Base-by-base conservation (phyloP, 2,113 vertebrate species). In the Platichthys flesus region DNA sequence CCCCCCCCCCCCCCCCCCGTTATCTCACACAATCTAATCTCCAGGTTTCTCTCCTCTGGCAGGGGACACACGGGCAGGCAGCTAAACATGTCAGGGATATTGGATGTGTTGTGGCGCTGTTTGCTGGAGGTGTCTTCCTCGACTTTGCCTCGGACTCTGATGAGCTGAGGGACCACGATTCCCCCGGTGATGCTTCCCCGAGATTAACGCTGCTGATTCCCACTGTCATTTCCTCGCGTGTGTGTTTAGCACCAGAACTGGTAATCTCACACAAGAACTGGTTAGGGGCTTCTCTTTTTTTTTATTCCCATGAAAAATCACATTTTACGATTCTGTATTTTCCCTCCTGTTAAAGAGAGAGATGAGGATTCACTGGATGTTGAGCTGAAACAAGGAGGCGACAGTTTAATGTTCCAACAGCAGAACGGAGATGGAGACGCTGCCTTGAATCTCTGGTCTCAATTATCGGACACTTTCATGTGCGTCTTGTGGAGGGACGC, bases 11-110 rank as follows among this genome's bases (percentile, higher is more conserved):
- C 2, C 37, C 37, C 10, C 47, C 2, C 63, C 5, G 69, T 79
- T 84, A 92, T 92, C 91, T 87, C 71, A 83, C 87, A 82, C 74
- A 81, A 90, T 89, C 76, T 85, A 84, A 90, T 89, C 85, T 89
- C 73, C 68, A n/a, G 79, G 71, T 82, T 85, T 78, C 67, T 52
- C 83, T 84, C 81, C 80, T 72, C 55, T 73, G 77, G 76, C 71
- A 60, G 70, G 62, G 71, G 63, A 79, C 86, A 79, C 84, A 74
- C 20, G 79, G 74, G 70, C 84, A 89, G 80, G 77, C 65, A 26
- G 79, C 73, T 60, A 45, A 68, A 74, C 87, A 85, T 80, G 74
- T 83, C 79, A 42, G 71, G 82, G 87, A 85, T 91, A 89, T 89
- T 90, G 87, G 90, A 89, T 91, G 85, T 80, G 81, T 89, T 89